Percentiles rank a stretch among this genome's conserved stretches.
phyloP scores from a whole-genome alignment of 35 echinoderm and acorn worm genomes.

The Acanthaster planci region DNA sequence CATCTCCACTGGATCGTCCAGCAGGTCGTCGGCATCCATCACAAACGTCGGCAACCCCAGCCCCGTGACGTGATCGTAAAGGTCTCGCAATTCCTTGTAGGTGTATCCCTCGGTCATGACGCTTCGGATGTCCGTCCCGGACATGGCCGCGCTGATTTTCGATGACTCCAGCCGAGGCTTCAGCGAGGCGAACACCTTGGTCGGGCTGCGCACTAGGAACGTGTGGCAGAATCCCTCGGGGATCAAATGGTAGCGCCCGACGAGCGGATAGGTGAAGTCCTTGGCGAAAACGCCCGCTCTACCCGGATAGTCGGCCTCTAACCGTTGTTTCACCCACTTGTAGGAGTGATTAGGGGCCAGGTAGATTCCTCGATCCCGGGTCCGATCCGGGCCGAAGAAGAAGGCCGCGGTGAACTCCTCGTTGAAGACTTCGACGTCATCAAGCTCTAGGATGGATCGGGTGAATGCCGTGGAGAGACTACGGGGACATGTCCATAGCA shows the following conservation, averaged over 20 bases:
- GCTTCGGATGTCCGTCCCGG: background rate
- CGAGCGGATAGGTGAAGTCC: constrained; percentile 35
- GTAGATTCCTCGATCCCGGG: no score
- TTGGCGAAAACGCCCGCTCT: constrained; percentile 43
- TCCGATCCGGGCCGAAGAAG: constrained; percentile 42
- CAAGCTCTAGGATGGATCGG: constrained; percentile 31
- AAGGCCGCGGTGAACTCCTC: constrained; percentile 33
- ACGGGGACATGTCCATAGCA: constrained; percentile 53
- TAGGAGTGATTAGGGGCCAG: constrained; percentile 34
- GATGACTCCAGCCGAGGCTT: constrained; percentile 23
- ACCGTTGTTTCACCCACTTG: constrained; percentile 27
- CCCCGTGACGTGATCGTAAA: constrained; percentile 39
- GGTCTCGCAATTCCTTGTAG: constrained; percentile 20
- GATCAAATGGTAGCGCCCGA: background rate
- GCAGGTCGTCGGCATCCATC: constrained; percentile 59
- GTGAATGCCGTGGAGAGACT: constrained; percentile 48
- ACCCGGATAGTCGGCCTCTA: constrained; percentile 29
- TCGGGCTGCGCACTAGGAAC: constrained; percentile 56
- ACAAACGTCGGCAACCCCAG: constrained; percentile 41
- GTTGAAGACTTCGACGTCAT: constrained; percentile 37
- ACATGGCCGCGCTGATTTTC: background rate
- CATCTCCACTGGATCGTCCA: constrained; percentile 30
- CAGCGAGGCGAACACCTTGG: constrained; percentile 31
- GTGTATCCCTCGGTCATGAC: constrained; percentile 30
- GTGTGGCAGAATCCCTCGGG: constrained; percentile 50